Conservation (phyloP, 2,797 vertebrate species). For the Natrix natrix region DNA sequence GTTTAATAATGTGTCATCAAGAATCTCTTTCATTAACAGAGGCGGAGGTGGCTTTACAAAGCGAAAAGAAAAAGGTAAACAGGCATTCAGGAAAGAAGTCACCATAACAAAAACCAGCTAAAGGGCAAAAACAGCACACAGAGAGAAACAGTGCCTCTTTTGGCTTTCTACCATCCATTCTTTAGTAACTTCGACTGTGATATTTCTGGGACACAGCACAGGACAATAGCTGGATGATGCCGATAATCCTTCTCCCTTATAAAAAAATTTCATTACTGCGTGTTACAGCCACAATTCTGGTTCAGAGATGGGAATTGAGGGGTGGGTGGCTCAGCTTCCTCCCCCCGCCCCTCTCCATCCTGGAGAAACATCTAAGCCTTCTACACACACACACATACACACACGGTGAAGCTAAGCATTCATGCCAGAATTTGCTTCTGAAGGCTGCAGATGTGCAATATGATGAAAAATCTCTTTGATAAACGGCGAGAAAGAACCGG, state of each 20-base stretch:
- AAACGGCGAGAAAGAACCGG: constrained; percentile 40
- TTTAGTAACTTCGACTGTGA: constrained; percentile 64
- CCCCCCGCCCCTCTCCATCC: neutral
- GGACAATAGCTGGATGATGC: constrained; percentile 54
- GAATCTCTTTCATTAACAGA: neutral
- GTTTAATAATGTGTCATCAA: constrained; percentile 8
- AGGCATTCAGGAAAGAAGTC: constrained; percentile 34
- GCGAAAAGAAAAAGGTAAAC: constrained; percentile 17
- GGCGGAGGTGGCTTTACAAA: constrained; percentile 5
- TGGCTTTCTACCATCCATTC: constrained; percentile 55
- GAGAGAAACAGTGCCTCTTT: constrained; percentile 12
- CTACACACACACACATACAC: neutral
- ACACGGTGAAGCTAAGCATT: constrained; percentile 18
- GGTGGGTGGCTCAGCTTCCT: constrained; percentile 29
- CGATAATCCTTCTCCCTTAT: constrained; percentile 63
- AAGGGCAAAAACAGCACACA: constrained; percentile 51
- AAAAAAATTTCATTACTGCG: constrained; percentile 69
- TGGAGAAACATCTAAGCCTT: constrained; percentile 43
- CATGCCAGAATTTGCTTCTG: constrained; percentile 58
- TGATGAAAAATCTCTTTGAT: constrained; percentile 64
- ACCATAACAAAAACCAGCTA: constrained; percentile 39
- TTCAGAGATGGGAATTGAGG: constrained; percentile 66
- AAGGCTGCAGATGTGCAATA: constrained; percentile 57
- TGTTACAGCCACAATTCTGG: constrained; percentile 63
- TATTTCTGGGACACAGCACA: constrained; percentile 66